A percentile compares a stretch with the other conserved stretches of the same genome.
phyloP scores from a whole-genome alignment of 2,888 invertebrate genomes.

The Omphaloscelis lunosa region DNA sequence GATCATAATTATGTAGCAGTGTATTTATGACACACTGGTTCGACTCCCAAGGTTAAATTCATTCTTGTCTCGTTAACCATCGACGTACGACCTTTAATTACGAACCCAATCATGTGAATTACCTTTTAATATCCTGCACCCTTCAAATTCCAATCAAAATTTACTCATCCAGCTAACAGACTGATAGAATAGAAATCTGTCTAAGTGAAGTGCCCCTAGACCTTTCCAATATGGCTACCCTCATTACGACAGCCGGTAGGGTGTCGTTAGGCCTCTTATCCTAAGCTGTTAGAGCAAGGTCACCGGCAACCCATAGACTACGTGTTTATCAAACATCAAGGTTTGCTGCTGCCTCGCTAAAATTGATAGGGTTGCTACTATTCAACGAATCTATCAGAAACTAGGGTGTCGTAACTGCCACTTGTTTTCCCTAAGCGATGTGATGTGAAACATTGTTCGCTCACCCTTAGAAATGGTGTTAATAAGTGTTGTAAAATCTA shows the following conservation, averaged over 20 bases:
- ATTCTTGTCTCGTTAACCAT: not conserved
- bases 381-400: conserved; percentile 24
- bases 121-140: conserved; percentile 1
- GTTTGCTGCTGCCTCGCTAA: not conserved
- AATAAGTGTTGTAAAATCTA: conserved; percentile 25
- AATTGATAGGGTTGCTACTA: conserved; percentile 37
- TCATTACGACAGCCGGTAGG: conserved; percentile 40
- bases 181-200: conserved; percentile 30
- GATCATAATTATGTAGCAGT: not conserved
- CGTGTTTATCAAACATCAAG: conserved; percentile 49
- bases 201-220: conserved; percentile 37
- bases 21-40: not conserved
- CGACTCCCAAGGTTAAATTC: not conserved
- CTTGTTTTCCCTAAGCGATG: conserved; percentile 12
- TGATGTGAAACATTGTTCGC: not conserved
- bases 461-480: conserved; percentile 12
- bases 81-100: not conserved
- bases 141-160: conserved; percentile 44
- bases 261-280: conserved; percentile 41
- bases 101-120: not conserved
- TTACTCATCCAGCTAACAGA: conserved; percentile 35
- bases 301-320: conserved; percentile 26
- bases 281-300: conserved; percentile 37
- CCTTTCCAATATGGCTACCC: conserved; percentile 52
- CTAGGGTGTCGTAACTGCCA: not conserved